A percentile compares a stretch with the other conserved stretches of the same genome.
phyloP scores from a whole-genome alignment of 2,797 vertebrate species.

The Pampus argenteus region DNA sequence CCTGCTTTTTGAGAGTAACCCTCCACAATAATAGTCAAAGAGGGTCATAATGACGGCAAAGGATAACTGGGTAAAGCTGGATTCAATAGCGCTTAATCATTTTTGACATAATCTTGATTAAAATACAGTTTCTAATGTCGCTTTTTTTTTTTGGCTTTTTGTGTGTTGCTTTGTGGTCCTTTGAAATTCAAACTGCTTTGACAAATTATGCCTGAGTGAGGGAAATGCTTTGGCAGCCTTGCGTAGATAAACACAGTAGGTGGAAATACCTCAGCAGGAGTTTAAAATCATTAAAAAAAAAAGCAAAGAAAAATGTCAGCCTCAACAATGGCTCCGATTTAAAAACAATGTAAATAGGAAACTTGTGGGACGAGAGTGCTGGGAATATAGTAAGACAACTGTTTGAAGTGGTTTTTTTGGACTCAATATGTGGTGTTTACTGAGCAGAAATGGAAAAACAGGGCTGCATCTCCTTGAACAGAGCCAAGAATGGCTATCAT shows the following conservation, averaged over 20 bases:
- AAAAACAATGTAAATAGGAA: conserved; percentile 18
- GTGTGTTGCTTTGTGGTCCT: conserved; percentile 39
- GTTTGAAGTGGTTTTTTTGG: conserved; percentile 43
- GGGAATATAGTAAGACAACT: conserved; percentile 17
- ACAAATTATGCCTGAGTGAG: conserved; percentile 42
- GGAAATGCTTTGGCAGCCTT: conserved; percentile 35
- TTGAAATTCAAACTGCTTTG: conserved; percentile 51
- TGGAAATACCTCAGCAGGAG: conserved; percentile 45
- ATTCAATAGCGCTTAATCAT: conserved; percentile 16
- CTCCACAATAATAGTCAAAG: conserved; percentile 16
- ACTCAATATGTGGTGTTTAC: conserved; percentile 24
- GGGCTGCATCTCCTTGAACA: not conserved
- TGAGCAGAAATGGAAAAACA: not conserved
- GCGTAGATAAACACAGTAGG: conserved; percentile 38
- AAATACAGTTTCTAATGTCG: conserved; percentile 38
- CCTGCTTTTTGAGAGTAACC: conserved; percentile 28
- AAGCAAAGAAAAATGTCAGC: conserved; percentile 18
- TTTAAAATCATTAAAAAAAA: conserved; percentile 44
- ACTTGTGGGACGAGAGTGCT: conserved; percentile 15
- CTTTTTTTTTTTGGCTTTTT: conserved; percentile 34
- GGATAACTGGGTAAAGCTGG: conserved; percentile 16
- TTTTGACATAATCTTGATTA: conserved; percentile 44
- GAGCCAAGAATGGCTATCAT: conserved; percentile 1
- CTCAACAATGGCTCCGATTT: conserved; percentile 20
- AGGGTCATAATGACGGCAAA: conserved; percentile 25